Base-by-base conservation (phyloP, 2,888 invertebrate genomes). In the Cryptocheilus praepositus region DNA sequence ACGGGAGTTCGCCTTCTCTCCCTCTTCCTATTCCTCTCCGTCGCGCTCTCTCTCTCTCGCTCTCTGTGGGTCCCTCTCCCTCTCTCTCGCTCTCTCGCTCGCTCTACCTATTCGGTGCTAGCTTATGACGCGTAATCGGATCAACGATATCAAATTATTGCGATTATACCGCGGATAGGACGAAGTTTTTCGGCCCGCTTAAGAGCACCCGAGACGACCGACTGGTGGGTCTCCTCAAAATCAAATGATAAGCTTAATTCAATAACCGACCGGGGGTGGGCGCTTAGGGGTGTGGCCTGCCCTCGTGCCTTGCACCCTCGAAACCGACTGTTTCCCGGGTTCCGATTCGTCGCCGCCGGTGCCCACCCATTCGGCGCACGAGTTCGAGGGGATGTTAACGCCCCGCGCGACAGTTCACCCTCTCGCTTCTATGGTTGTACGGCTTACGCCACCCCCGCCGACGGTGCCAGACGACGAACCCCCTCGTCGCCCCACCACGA, bases 221-320 rank as follows among this genome's bases (percentile, higher is more conserved):
- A 86, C 87, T 85, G 87, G 87, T 86, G 87, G 85, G 84, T 86
- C 86, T 88, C 84, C 88, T 88, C 87, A 86, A 88, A 88, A 88
- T 88, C 88, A 88, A 88, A 88, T 88, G 88, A 88, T 88, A 87
- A 88, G 88, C 88, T 88, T 88, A 88, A 88, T 88, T 88, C 88
- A 88, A 88, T 88, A 88, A 87, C 85, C 75, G 59, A 36, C 62
- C 76, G 44, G 57, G 78, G 78, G 77, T 60, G 78, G 58, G 22
- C 36, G 64, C 65, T 13, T 15, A 25, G 53, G 53, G 77, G 78
- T 65, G 77, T 77, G 77, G 73, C 67, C 1, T 46, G 19, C 0
- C 15, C 7, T n/a, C 49, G 49, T 7, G 21, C 28, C 51, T 3
- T 63, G 51, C 52, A 61, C 58, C 52, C 57, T 57, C 55, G n/a